These are phyloP conservation scores for Alcis repandata DNA, from an alignment of 2,888 invertebrate genomes.

Conservation along the genomic window DNA sequence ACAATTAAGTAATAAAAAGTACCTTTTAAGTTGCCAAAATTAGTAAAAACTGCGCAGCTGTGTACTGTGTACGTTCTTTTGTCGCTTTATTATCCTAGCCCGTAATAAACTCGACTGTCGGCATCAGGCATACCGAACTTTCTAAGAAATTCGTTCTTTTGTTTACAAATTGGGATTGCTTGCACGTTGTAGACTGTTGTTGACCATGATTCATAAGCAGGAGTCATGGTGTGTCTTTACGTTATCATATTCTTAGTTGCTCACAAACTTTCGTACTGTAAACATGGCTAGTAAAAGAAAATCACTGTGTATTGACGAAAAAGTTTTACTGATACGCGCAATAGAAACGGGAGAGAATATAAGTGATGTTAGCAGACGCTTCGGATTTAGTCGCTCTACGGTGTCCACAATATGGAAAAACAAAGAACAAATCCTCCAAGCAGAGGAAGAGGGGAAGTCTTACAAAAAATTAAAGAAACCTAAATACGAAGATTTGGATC, in stretches of 20 bases:
- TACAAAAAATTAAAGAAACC: slow-evolving; percentile 4
- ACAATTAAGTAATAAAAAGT: no score
- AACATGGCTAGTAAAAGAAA: slow-evolving; percentile 3
- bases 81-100: no score
- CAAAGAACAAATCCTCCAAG: neutral
- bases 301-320: neutral
- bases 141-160: no score
- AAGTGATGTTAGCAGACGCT: slow-evolving; percentile 1
- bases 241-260: neutral
- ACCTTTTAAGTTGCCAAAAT: no score
- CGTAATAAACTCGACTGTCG: no score
- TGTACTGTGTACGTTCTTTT: no score
- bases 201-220: no score
- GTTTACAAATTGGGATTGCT: no score
- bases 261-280: neutral
- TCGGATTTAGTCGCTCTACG: neutral
- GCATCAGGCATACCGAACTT: no score
- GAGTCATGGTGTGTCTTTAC: no score
- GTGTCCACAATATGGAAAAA: slow-evolving; percentile 7
- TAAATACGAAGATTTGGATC: slow-evolving; percentile 1
- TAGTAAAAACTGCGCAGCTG: no score
- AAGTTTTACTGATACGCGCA: neutral
- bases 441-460: neutral
- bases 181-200: no score
- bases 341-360: neutral